Evolutionary conservation across 1,140 invertebrate genomes (phyloP).

Genomic region (Drosophila kurseongensis): DNA sequence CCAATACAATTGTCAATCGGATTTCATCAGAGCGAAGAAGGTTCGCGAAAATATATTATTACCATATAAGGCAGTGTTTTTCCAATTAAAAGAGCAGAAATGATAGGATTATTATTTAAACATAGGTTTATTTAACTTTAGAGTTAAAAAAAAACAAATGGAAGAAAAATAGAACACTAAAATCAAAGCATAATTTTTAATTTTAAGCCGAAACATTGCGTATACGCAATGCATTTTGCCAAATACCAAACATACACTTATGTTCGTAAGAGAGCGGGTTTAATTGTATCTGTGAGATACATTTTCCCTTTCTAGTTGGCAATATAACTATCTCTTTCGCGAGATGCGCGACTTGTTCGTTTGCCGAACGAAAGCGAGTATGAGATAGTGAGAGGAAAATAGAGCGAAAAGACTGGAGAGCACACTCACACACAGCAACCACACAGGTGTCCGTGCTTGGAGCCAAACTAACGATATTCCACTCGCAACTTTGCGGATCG

Average conservation of each 20-base stretch:
- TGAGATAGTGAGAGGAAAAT: slow-evolving; percentile 7
- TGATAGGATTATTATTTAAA: too few species aligned
- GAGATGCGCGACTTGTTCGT: background rate
- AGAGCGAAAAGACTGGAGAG: background rate
- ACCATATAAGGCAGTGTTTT: slow-evolving; percentile 5
- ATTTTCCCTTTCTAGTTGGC: slow-evolving; percentile 27
- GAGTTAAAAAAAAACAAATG: background rate
- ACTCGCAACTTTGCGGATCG: slow-evolving; percentile 50
- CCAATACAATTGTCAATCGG: slow-evolving; percentile 50
- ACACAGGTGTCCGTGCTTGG: slow-evolving; percentile 6
- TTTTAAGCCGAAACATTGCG: slow-evolving; percentile 22
- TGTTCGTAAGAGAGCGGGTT: background rate
- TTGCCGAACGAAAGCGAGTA: background rate
- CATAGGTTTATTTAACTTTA: background rate
- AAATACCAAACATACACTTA: slow-evolving; percentile 3
- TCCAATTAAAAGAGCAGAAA: background rate
- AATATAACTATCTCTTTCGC: slow-evolving; percentile 22
- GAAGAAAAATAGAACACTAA: background rate
- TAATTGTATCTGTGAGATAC: slow-evolving; percentile 18
- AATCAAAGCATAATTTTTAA: background rate
- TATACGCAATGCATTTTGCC: slow-evolving; percentile 42
- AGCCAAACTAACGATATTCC: background rate
- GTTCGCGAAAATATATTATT: slow-evolving; percentile 31
- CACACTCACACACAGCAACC: slow-evolving; percentile 5
- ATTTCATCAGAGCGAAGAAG: slow-evolving; percentile 69